phyloP scores from a whole-genome alignment of 64 coral and sea anemone species.

The Montipora efflorescens region DNA sequence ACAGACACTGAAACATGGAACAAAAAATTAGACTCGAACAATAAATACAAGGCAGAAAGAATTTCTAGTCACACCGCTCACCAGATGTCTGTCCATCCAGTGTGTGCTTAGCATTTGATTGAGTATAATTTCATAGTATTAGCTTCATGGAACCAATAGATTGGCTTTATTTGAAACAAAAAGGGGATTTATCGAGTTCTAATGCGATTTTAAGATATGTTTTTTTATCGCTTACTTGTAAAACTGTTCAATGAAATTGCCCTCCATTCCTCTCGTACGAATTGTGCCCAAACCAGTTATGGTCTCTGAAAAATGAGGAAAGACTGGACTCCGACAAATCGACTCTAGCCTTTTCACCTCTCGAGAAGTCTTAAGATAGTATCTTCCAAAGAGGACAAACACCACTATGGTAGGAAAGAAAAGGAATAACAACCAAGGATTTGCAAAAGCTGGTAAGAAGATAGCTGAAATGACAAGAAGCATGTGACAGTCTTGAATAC shows the following conservation, averaged over 20 bases:
- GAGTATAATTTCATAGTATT: no score
- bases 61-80: no score
- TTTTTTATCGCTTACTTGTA: background rate
- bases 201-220: no score
- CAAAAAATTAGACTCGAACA: no score
- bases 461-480: constrained; percentile 13
- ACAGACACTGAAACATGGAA: no score
- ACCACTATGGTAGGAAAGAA: background rate
- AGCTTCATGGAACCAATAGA: no score
- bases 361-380: constrained; percentile 23
- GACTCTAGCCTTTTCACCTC: constrained; percentile 33
- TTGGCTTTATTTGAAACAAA: no score
- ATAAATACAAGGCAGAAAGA: no score
- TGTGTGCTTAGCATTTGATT: no score
- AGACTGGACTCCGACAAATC: constrained; percentile 28
- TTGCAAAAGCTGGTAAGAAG: constrained; percentile 27
- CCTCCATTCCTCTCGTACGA: constrained; percentile 9
- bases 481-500: background rate
- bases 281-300: constrained; percentile 44
- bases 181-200: no score
- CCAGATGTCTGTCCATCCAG: no score
- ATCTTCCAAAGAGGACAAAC: constrained; percentile 11
- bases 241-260: constrained; percentile 24
- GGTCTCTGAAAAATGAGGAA: constrained; percentile 59
- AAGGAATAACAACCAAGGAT: constrained; percentile 3